phyloP scores from a whole-genome alignment of 1,140 invertebrate genomes.

The Drosophila kanapiae region DNA sequence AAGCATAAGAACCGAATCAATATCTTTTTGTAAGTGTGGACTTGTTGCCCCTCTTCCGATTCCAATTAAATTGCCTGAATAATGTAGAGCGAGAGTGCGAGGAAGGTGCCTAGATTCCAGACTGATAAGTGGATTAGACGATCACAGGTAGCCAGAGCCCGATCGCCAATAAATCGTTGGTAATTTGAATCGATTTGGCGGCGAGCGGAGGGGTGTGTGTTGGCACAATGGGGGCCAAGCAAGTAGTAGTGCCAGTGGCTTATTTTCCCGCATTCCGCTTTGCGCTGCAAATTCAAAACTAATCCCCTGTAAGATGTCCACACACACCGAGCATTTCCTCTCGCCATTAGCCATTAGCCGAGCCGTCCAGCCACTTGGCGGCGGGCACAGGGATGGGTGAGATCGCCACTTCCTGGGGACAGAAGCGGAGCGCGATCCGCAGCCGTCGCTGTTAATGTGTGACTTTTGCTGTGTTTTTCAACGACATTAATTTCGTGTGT shows the following conservation, averaged over 20 bases:
- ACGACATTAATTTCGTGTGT: constrained; percentile 85
- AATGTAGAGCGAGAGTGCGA: constrained; percentile 3
- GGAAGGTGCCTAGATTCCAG: constrained; percentile 8
- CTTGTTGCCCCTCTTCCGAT: not conserved
- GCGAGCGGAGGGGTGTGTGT: not conserved
- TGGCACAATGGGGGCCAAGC: not conserved
- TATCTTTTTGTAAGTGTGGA: not conserved
- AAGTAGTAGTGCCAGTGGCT: constrained; percentile 20
- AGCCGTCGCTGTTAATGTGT: constrained; percentile 79
- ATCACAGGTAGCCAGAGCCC: constrained; percentile 46
- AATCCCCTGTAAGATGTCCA: constrained; percentile 78
- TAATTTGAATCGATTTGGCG: constrained; percentile 68
- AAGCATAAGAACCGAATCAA: not conserved
- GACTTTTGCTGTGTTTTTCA: constrained; percentile 85
- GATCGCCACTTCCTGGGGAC: constrained; percentile 68
- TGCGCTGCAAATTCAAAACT: constrained; percentile 66
- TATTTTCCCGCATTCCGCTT: constrained; percentile 61
- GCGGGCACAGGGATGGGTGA: constrained; percentile 33
- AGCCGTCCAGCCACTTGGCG: not conserved
- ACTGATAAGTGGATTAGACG: constrained; percentile 67
- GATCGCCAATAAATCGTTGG: constrained; percentile 62
- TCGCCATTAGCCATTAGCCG: constrained; percentile 43
- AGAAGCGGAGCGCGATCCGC: constrained; percentile 13
- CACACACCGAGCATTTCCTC: constrained; percentile 60
- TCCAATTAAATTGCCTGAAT: not conserved